Evolutionary conservation across 2,888 invertebrate species (phyloP).

Genomic region (Erebia palarica): DNA sequence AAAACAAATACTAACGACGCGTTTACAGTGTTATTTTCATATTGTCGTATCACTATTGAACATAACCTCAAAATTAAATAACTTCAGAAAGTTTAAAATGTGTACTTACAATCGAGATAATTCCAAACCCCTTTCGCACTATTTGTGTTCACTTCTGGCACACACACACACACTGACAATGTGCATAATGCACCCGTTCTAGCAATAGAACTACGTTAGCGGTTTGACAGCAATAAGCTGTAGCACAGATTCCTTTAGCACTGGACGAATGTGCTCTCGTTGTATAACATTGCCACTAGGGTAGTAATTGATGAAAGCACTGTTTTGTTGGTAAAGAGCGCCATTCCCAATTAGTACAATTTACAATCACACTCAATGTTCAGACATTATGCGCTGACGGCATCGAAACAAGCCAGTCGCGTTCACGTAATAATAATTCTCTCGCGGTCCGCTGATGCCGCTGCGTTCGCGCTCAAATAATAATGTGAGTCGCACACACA

Average conservation of each 20-base stretch:
- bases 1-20: conserved; percentile 25
- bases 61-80: conserved; percentile 76
- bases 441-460: conserved; percentile 65
- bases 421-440: conserved; percentile 78
- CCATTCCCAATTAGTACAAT: conserved; percentile 80
- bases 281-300: conserved; percentile 63
- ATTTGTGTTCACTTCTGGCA: conserved; percentile 78
- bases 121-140: conserved; percentile 72
- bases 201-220: conserved; percentile 55
- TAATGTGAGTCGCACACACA: conserved; percentile 60
- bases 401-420: conserved; percentile 73
- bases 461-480: conserved; percentile 73
- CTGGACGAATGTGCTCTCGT: conserved; percentile 59
- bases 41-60: conserved; percentile 42
- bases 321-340: conserved; percentile 71
- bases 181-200: conserved; percentile 70
- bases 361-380: conserved; percentile 74
- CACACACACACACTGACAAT: conserved; percentile 68
- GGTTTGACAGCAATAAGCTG: conserved; percentile 57
- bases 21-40: conserved; percentile 28
- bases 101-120: conserved; percentile 72
- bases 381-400: conserved; percentile 72
- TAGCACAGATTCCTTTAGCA: conserved; percentile 60
- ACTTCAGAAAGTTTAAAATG: conserved; percentile 44
- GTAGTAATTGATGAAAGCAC: conserved; percentile 69